Evolutionary conservation across 2,888 invertebrate species (phyloP).

Genomic region (Diadromus collaris): DNA sequence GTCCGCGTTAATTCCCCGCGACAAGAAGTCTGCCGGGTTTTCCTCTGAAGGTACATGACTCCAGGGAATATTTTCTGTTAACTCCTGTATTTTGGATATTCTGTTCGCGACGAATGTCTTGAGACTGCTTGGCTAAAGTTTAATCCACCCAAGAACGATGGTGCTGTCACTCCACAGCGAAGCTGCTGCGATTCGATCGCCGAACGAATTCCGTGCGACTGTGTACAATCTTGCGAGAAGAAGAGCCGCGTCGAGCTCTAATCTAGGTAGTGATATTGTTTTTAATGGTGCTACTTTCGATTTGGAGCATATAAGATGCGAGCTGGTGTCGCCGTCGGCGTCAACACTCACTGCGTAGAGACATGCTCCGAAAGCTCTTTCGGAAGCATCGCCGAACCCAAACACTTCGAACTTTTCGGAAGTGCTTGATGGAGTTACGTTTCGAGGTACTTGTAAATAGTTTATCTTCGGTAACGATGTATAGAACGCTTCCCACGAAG

Average conservation of each 20-base stretch:
- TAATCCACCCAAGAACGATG: conserved; percentile 53
- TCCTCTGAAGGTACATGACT: conserved; percentile 54
- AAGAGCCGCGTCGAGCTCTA: conserved; percentile 58
- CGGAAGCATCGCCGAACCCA: not conserved
- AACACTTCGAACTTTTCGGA: too few species aligned
- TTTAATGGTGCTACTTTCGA: conserved; percentile 51
- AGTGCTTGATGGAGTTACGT: too few species aligned
- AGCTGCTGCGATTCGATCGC: conserved; percentile 27
- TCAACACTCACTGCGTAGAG: conserved; percentile 43
- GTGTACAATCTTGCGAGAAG: conserved; percentile 44
- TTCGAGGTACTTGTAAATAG: too few species aligned
- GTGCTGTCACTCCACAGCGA: conserved; percentile 57
- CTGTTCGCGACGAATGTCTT: conserved; percentile 58
- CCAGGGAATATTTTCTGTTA: conserved; percentile 39
- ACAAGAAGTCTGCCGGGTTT: conserved; percentile 60
- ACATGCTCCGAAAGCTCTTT: conserved; percentile 38
- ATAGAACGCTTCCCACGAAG: too few species aligned
- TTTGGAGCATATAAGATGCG: conserved; percentile 56
- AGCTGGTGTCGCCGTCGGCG: not conserved
- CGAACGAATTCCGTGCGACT: conserved; percentile 20
- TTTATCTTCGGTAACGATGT: too few species aligned
- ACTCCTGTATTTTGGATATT: conserved; percentile 47
- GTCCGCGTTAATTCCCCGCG: conserved; percentile 43
- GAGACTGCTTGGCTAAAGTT: conserved; percentile 25
- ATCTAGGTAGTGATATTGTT: conserved; percentile 49